Conservation (phyloP, 2,797 vertebrate genomes). For the Emys orbicularis region DNA sequence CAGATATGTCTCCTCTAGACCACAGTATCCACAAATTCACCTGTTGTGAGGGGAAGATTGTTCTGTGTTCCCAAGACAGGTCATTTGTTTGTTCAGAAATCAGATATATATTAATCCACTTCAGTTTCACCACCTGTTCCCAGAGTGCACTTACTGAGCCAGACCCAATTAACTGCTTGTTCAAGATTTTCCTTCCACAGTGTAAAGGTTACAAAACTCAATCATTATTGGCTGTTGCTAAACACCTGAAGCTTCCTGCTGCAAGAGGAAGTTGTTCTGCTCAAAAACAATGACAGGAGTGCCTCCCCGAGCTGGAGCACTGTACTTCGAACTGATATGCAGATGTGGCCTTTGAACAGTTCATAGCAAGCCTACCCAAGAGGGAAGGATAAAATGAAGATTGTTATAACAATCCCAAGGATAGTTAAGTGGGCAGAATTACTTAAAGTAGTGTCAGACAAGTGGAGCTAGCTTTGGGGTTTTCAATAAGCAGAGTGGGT, state of each 20-base stretch:
- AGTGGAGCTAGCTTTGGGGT: background rate
- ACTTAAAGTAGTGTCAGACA: background rate
- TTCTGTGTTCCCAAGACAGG: background rate
- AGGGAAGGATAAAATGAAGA: too few relatives aligned
- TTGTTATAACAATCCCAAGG: too few relatives aligned
- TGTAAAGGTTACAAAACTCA: background rate
- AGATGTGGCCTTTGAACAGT: too few relatives aligned
- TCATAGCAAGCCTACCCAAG: too few relatives aligned
- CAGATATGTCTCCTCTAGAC: too few relatives aligned
- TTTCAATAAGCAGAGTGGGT: background rate
- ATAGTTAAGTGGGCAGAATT: too few relatives aligned
- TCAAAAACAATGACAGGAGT: background rate
- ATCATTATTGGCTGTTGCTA: background rate
- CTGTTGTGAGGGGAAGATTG: background rate
- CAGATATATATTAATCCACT: background rate
- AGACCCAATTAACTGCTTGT: background rate
- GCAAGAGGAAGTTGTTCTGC: background rate
- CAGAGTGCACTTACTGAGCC: too few relatives aligned
- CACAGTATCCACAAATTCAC: background rate
- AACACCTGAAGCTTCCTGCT: constrained; percentile 15
- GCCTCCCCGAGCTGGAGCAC: too few relatives aligned
- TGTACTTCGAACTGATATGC: too few relatives aligned
- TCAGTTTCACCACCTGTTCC: background rate
- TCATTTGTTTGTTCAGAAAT: background rate
- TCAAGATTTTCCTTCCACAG: background rate